Conservation (phyloP, 2,888 invertebrate species). For the Dastarcus helophoroides region DNA sequence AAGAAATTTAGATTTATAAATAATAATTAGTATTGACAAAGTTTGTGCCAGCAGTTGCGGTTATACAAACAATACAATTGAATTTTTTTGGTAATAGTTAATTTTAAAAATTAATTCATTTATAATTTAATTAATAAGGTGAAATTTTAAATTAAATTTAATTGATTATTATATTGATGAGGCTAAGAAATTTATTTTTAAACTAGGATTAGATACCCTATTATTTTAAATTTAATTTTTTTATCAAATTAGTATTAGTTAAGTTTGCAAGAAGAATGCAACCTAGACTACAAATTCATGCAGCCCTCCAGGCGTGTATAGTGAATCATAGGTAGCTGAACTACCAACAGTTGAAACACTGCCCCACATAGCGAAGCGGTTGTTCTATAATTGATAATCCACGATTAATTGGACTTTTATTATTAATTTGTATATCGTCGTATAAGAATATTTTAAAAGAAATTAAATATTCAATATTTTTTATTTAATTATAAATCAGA, state of each 20-base stretch:
- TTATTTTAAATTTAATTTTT: conserved; percentile 42
- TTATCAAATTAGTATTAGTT: conserved; percentile 45
- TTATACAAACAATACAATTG: conserved; percentile 45
- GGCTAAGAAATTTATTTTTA: conserved; percentile 36
- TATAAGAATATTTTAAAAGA: conserved; percentile 24
- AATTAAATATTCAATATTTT: conserved; percentile 40
- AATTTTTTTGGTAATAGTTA: conserved; percentile 38
- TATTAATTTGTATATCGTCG: conserved; percentile 21
- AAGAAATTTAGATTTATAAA: conserved; percentile 50
- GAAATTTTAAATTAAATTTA: conserved; percentile 45
- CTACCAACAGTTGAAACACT: no score
- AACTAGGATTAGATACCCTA: conserved; percentile 62
- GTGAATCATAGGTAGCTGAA: no score
- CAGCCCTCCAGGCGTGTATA: conserved; percentile 59
- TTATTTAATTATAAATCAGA: conserved; percentile 46
- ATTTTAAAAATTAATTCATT: conserved; percentile 29
- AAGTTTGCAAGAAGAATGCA: conserved; percentile 50
- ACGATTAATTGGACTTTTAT: conserved; percentile 44
- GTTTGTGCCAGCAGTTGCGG: conserved; percentile 62
- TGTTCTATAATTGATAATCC: conserved; percentile 57
- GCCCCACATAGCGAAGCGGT: no score
- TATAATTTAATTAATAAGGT: conserved; percentile 42
- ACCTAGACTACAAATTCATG: conserved; percentile 60
- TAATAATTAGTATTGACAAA: conserved; percentile 47
- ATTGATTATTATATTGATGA: conserved; percentile 34